phyloP scores from a whole-genome alignment of 2,888 invertebrate genomes.

The Dendrolimus pini region DNA sequence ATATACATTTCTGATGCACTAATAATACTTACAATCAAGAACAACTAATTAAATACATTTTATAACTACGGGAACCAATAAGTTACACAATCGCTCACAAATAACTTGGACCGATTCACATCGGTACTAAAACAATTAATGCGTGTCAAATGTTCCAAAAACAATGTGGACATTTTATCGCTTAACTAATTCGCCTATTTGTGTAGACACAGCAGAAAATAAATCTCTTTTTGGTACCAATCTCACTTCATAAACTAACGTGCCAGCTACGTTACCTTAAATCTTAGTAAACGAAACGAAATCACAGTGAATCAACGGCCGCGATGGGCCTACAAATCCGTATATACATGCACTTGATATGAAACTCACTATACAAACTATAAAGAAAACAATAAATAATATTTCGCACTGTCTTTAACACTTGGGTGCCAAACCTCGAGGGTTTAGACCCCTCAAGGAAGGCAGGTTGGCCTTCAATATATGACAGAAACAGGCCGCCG shows the following conservation, averaged over 20 bases:
- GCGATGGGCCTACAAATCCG: conserved; percentile 34
- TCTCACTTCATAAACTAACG: conserved; percentile 64
- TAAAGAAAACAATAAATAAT: conserved; percentile 61
- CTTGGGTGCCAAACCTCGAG: conserved; percentile 44
- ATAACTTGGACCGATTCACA: background rate
- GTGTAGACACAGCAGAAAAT: conserved; percentile 51
- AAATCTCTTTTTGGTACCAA: conserved; percentile 74
- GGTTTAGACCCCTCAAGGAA: conserved; percentile 47
- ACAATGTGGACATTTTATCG: conserved; percentile 16
- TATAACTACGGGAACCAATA: conserved; percentile 52
- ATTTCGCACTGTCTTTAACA: conserved; percentile 38
- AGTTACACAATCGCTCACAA: conserved; percentile 36
- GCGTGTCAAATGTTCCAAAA: conserved; percentile 45
- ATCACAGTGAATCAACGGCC: conserved; percentile 66
- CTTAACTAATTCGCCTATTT: conserved; percentile 47
- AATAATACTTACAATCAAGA: conserved; percentile 44
- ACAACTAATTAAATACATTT: conserved; percentile 52
- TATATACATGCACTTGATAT: conserved; percentile 67
- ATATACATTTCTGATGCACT: conserved; percentile 55
- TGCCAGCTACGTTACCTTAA: conserved; percentile 43
- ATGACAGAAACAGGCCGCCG: conserved; percentile 84
- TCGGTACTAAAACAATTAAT: conserved; percentile 36
- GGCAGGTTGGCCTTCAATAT: conserved; percentile 77
- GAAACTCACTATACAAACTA: conserved; percentile 52
- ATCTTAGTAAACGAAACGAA: conserved; percentile 49